Evolutionary conservation across 2,113 vertebrate genomes (phyloP), one percentile per base, ranked within the genome.

Genomic region (Natator depressus): DNA sequence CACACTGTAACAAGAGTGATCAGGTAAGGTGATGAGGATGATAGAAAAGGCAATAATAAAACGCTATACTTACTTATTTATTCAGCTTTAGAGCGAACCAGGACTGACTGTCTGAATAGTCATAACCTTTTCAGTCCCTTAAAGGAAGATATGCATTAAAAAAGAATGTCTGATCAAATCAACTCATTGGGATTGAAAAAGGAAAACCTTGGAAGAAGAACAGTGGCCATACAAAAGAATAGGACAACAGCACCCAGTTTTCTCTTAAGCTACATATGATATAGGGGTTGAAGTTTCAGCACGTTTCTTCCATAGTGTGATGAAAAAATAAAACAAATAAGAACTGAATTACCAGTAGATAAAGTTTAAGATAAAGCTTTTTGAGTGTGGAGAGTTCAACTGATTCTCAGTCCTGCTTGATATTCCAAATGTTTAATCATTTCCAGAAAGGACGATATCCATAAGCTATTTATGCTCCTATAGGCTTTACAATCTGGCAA

Each of bases 41-140:
- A 53, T n/a, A 91, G 78, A 80, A 94, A 95, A 78, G 14, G 24
- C 75, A 4, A 69, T 95, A 89, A 78, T 87, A 84, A 57, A 42
- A 83, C 42, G 22, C 19, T 5, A 59, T 50, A 27, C 3, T 8
- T 51, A 80, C 3, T 12, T 51, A 85, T 53, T 47, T 65, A 54
- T n/a, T 8, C 7, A 54, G 59, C 35, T 95, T 95, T 88, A 78
- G 88, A 89, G 9, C 50, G 85, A 89, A 89, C 27, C 12, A 42
- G 86, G 65, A 80, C 31, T 46, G 72, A 82, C 20, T 80, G 31
- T 8, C 25, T 20, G 53, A 7, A 2, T 16, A 86, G 47, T 6
- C 4, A 92, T 35, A 92, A 11, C 59, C 8, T 89, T 94, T 78
- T 84, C 27, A 27, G 10, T 80, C 89, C 49, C 42, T 42, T 59